phyloP scores from a whole-genome alignment of 2,113 vertebrate species.

The Trochalopteron elliotii region DNA sequence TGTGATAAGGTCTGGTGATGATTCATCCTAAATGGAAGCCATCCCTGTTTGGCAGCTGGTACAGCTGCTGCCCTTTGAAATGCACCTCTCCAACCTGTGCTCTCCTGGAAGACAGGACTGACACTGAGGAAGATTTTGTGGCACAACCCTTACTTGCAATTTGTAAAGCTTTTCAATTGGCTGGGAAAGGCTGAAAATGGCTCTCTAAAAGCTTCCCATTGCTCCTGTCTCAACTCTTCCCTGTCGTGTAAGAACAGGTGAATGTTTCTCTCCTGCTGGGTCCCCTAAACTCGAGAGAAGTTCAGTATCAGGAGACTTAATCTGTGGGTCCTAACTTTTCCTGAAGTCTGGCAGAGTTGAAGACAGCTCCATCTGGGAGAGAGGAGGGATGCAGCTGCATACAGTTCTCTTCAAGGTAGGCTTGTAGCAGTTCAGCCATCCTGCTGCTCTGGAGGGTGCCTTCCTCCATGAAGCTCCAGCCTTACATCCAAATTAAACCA shows the following conservation, averaged over 20 bases:
- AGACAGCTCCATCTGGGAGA: background rate
- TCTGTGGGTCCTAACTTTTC: background rate
- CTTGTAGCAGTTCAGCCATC: background rate
- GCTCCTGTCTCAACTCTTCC: background rate
- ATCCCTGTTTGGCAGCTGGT: background rate
- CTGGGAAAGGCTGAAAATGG: background rate
- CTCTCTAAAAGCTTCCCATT: background rate
- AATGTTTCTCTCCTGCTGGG: background rate
- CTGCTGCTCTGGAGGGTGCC: background rate
- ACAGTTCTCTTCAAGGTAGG: fast-evolving
- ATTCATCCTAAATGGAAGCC: background rate
- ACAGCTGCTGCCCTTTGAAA: background rate
- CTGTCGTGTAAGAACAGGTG: background rate
- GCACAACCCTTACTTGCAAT: background rate
- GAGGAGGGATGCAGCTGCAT: background rate
- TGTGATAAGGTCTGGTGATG: background rate
- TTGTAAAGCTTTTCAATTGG: background rate
- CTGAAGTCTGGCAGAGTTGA: background rate
- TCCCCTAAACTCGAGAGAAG: background rate
- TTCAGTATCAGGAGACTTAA: background rate
- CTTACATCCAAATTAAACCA: background rate
- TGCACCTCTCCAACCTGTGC: background rate
- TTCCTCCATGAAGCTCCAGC: background rate
- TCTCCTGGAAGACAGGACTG: background rate
- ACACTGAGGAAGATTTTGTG: background rate